These are phyloP conservation scores for Gymnodraco acuticeps DNA, from an alignment of 2,797 vertebrate genomes.

Conservation along the genomic window DNA sequence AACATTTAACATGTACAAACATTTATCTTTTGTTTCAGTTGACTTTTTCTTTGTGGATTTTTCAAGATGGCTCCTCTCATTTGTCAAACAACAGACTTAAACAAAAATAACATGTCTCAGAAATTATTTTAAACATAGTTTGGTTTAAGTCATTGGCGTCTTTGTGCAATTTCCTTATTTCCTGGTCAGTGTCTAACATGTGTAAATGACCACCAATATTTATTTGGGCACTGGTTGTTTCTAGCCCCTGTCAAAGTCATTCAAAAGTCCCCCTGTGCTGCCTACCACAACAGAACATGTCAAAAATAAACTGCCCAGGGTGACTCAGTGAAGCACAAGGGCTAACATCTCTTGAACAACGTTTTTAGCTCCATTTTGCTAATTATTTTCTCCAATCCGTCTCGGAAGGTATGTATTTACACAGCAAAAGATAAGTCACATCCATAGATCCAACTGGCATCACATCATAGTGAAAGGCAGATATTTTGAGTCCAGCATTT, in stretches of 20 bases:
- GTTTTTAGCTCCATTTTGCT: neutral
- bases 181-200: neutral
- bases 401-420: neutral
- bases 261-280: neutral
- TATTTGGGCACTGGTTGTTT: slow-evolving; percentile 23
- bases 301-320: slow-evolving; percentile 1
- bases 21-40: too few species aligned
- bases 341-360: neutral
- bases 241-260: slow-evolving; percentile 12
- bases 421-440: neutral
- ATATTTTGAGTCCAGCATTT: neutral
- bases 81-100: neutral
- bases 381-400: neutral
- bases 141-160: neutral
- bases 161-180: slow-evolving; percentile 32
- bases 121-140: neutral
- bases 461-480: neutral
- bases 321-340: neutral
- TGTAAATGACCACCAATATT: slow-evolving; percentile 26
- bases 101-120: slow-evolving; percentile 13
- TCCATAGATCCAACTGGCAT: neutral
- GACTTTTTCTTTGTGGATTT: too few species aligned
- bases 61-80: neutral
- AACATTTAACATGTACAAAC: too few species aligned
- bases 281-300: slow-evolving; percentile 6